Evolutionary conservation across 2,113 vertebrate species (phyloP).

Genomic region (Saguinus imperator): DNA sequence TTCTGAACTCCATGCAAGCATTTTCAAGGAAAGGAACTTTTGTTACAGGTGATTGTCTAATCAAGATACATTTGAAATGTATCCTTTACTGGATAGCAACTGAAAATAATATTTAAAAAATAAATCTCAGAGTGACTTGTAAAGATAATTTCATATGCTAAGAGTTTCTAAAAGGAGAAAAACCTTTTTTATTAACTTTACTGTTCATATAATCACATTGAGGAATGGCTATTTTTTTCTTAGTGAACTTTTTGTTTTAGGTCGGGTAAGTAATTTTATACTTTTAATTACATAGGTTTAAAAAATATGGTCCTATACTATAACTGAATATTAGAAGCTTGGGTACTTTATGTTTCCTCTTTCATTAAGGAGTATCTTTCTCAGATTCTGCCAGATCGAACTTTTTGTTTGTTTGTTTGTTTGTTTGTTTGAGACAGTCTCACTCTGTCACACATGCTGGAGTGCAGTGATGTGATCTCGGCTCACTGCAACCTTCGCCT

Average conservation of each 20-base stretch:
- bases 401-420: no score
- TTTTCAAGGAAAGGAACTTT: slow-evolving; percentile 56
- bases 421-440: no score
- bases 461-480: no score
- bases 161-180: neutral
- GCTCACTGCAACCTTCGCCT: no score
- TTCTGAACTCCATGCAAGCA: neutral
- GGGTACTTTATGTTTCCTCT: neutral
- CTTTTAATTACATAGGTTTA: neutral
- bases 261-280: neutral
- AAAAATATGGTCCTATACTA: neutral
- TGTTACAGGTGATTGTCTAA: slow-evolving; percentile 47
- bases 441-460: no score
- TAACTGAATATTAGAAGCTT: neutral
- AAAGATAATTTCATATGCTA: slow-evolving; percentile 15
- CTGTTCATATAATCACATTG: neutral
- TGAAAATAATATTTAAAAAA: slow-evolving; percentile 40
- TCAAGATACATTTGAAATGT: slow-evolving; percentile 64
- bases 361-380: neutral
- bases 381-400: neutral
- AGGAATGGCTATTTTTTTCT: neutral
- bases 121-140: neutral
- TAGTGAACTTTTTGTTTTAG: slow-evolving; percentile 4
- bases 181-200: neutral
- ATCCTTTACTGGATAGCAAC: slow-evolving; percentile 43